phyloP scores from a whole-genome alignment of 2,888 invertebrate species.

The Caenorhabditis sp. region DNA sequence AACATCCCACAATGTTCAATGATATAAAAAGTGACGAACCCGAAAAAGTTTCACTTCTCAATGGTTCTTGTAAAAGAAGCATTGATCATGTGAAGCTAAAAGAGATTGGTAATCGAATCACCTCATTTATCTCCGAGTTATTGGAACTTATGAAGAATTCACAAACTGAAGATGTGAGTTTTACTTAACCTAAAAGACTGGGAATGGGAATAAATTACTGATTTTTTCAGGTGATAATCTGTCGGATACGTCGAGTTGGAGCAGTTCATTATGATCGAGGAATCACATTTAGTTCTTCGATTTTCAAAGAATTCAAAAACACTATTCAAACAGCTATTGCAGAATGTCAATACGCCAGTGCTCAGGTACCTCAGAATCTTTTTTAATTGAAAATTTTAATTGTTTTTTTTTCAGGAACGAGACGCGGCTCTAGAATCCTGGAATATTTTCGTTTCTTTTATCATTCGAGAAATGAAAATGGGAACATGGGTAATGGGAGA shows the following conservation, averaged over 20 bases:
- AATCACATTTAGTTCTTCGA: conserved; percentile 56
- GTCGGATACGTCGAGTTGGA: conserved; percentile 59
- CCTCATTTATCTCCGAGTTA: conserved; percentile 57
- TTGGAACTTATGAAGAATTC: conserved; percentile 55
- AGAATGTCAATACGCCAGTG: conserved; percentile 41
- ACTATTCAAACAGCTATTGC: conserved; percentile 42
- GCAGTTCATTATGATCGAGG: conserved; percentile 61
- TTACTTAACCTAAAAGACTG: background rate
- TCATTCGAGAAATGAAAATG: conserved; percentile 69
- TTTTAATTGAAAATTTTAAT: background rate
- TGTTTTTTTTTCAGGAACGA: conserved; percentile 52
- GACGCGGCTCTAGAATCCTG: conserved; percentile 60
- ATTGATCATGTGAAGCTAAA: conserved; percentile 56
- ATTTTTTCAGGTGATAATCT: conserved; percentile 50
- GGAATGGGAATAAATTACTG: too few relatives aligned
- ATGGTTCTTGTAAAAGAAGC: conserved; percentile 46
- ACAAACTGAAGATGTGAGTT: conserved; percentile 52
- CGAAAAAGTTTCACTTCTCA: conserved; percentile 41
- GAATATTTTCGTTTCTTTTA: conserved; percentile 67
- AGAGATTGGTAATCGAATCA: conserved; percentile 61
- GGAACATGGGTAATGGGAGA: conserved; percentile 59
- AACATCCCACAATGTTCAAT: conserved; percentile 58
- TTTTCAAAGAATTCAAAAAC: conserved; percentile 66
- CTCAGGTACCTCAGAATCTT: conserved; percentile 16
- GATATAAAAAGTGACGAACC: conserved; percentile 44